Evolutionary conservation across 2,888 invertebrate species (phyloP).

Genomic region (Fabriciana adippe): DNA sequence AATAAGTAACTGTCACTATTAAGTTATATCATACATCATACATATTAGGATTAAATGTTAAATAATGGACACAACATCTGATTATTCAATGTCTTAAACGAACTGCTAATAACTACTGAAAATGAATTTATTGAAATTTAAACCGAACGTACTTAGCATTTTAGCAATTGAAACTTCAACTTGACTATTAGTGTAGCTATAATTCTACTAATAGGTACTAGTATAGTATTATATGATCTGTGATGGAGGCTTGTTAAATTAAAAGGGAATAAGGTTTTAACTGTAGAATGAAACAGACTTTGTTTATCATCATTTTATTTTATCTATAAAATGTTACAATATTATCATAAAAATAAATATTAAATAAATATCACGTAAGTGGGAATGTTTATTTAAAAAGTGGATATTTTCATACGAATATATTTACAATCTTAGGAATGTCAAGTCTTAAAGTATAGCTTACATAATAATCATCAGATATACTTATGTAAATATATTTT

Average conservation of each 20-base stretch:
- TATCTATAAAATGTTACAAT: conserved; percentile 49
- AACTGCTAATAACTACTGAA: no score
- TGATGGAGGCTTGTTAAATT: not conserved
- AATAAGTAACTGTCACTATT: conserved; percentile 4
- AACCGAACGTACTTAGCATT: no score
- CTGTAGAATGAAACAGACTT: conserved; percentile 15
- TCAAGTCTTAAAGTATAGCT: not conserved
- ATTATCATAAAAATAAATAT: conserved; percentile 62
- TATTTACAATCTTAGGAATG: conserved; percentile 40
- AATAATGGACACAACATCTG: no score
- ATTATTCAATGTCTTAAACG: no score
- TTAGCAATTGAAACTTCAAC: no score
- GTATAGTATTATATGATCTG: no score
- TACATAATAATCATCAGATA: no score
- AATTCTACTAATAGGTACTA: no score
- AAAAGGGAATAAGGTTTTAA: not conserved
- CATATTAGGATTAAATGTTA: not conserved
- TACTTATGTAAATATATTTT: no score
- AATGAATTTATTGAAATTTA: no score
- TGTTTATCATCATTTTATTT: conserved; percentile 28
- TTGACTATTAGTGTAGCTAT: no score
- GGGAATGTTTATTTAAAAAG: conserved; percentile 41
- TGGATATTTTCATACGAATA: not conserved
- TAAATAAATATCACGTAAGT: conserved; percentile 59
- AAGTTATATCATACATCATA: not conserved